These are phyloP conservation scores for Potorous gilbertii DNA, from an alignment of 2,797 vertebrate species.

Conservation along the genomic window DNA sequence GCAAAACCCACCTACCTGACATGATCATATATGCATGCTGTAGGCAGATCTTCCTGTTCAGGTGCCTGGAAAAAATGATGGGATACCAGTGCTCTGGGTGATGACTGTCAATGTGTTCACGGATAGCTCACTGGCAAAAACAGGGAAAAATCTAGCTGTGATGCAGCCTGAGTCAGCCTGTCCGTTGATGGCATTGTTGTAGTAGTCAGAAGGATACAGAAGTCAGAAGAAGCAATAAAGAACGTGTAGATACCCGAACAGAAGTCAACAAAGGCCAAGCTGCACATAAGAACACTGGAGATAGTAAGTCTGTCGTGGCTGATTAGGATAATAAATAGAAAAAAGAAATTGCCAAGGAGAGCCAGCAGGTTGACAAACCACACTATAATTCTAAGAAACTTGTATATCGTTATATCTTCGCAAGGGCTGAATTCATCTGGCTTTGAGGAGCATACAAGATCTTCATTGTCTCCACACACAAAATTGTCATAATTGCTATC, in stretches of 20 bases:
- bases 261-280: conserved; percentile 96
- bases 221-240: conserved; percentile 94
- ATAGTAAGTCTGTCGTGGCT: conserved; percentile 97
- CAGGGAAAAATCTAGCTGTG: conserved; percentile 94
- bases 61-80: conserved; percentile 95
- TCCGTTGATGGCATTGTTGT: conserved; percentile 98
- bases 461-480: conserved; percentile 91
- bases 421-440: conserved; percentile 99
- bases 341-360: conserved; percentile 93
- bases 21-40: conserved; percentile 90
- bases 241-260: conserved; percentile 98
- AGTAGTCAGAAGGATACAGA: conserved; percentile 93
- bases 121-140: conserved; percentile 95
- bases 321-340: conserved; percentile 94
- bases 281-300: conserved; percentile 98
- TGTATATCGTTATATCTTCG: conserved; percentile 97
- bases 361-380: conserved; percentile 98
- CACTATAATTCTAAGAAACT: conserved; percentile 93
- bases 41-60: conserved; percentile 93
- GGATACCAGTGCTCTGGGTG: conserved; percentile 96
- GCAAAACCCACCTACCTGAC: conserved; percentile 91
- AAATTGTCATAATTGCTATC: conserved; percentile 93
- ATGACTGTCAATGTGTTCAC: conserved; percentile 95
- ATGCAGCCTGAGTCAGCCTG: conserved; percentile 95
- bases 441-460: conserved; percentile 91